Base-by-base conservation (phyloP, 2,113 vertebrate genomes). In the Cyanoliseus patagonus region DNA sequence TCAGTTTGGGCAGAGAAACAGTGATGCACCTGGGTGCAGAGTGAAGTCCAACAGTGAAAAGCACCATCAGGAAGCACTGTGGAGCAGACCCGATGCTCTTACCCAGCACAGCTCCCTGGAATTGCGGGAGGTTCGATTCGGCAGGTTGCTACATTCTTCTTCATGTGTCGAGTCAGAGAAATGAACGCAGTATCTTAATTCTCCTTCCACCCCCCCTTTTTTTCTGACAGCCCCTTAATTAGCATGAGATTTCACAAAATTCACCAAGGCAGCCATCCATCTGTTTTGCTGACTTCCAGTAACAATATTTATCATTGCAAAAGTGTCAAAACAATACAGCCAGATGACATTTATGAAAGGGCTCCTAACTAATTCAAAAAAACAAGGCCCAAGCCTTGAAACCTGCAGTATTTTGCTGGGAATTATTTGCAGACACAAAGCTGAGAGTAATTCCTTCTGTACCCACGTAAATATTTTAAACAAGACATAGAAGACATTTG, bases 311-410 rank as follows among this genome's bases (percentile, higher is more conserved):
- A 96, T 97, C 88, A 63, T 92, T 53, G 86, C 33, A 9, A n/a
- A 94, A 94, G 92, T 96, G 96, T 97, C 96, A 96, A 96, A 97
- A 96, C 96, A 97, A 96, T 96, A 91, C 95, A 97, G 91, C 79
- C 94, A 92, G 91, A 89, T 83, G 92, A 95, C 94, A 85, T 95
- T 97, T 96, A 94, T 95, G 94, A 84, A 93, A 94, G 81, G 78
- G 76, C 33, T 96, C 74, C 83, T 63, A 95, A 96, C 90, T 92
- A 86, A 83, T 88, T 70, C 42, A 39, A 59, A n/a, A 35, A 49
- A 78, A 91, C 92, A 91, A 96, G 86, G 74, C 70, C 95, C 81
- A 62, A 93, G 88, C 95, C 95, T 95, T 82, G 86, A 94, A 93
- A 95, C 59, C 90, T 70, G 62, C 49, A 85, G 31, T 47, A 51